phyloP scores from a whole-genome alignment of 2,113 vertebrate genomes.

The Mionectes macconnelli region DNA sequence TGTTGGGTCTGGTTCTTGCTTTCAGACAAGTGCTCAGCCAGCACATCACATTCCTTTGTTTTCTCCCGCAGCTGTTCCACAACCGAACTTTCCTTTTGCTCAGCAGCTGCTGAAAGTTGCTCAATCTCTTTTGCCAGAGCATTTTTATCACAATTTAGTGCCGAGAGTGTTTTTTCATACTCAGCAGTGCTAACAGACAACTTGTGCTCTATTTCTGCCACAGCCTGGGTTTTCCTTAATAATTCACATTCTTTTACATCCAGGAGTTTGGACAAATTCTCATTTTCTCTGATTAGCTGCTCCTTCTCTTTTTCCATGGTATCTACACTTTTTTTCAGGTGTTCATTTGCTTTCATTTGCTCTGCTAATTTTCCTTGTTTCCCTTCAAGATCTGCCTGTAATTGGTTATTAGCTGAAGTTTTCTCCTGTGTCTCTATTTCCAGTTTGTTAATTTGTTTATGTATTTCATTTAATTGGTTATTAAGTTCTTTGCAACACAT shows the following conservation, averaged over 20 bases:
- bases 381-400: constrained; percentile 65
- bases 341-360: constrained; percentile 60
- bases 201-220: constrained; percentile 64
- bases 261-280: constrained; percentile 68
- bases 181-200: constrained; percentile 66
- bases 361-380: constrained; percentile 64
- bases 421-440: constrained; percentile 53
- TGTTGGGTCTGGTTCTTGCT: constrained; percentile 62
- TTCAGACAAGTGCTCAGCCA: constrained; percentile 67
- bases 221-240: constrained; percentile 48
- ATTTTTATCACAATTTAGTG: constrained; percentile 73
- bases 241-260: constrained; percentile 47
- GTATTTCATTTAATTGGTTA: constrained; percentile 69
- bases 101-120: constrained; percentile 61
- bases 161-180: constrained; percentile 42
- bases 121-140: constrained; percentile 55
- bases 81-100: constrained; percentile 67
- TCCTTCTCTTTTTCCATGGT: constrained; percentile 66
- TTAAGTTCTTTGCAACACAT: constrained; percentile 68
- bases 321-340: constrained; percentile 49
- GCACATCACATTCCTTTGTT: constrained; percentile 67
- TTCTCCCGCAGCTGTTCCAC: constrained; percentile 74
- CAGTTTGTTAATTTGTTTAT: constrained; percentile 67
- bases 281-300: constrained; percentile 67
- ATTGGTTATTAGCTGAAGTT: constrained; percentile 61